Evolutionary conservation across 2,888 invertebrate genomes (phyloP).

Genomic region (Sphaerolaimus hirsutus): DNA sequence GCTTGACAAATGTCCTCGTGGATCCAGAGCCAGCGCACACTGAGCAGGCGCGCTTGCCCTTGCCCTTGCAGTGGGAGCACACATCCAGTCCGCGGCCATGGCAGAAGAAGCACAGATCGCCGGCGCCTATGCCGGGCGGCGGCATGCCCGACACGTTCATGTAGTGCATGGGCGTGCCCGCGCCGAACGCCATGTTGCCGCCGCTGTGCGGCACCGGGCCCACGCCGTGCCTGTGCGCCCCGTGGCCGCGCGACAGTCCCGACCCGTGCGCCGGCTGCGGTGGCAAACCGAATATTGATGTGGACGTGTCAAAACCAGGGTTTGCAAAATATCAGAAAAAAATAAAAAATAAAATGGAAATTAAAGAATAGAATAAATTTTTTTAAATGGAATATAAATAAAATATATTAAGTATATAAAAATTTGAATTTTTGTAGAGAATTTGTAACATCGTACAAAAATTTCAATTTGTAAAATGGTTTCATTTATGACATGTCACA

Average conservation of each 20-base stretch:
- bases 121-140: conserved; percentile 21
- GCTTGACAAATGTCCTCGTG: conserved; percentile 15
- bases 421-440: too few relatives aligned
- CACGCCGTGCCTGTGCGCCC: neutral
- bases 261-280: neutral
- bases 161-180: conserved; percentile 23
- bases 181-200: conserved; percentile 14
- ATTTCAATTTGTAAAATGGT: too few relatives aligned
- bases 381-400: too few relatives aligned
- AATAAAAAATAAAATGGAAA: too few relatives aligned
- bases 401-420: too few relatives aligned
- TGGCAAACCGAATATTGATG: too few relatives aligned
- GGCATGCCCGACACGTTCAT: conserved; percentile 23
- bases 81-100: conserved; percentile 9
- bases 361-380: too few relatives aligned
- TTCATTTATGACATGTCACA: too few relatives aligned
- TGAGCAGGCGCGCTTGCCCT: conserved; percentile 20
- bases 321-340: too few relatives aligned
- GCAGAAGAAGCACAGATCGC: conserved; percentile 23
- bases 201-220: neutral
- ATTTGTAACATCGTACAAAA: too few relatives aligned
- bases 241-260: neutral
- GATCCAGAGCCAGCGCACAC: conserved; percentile 20
- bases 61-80: conserved; percentile 21
- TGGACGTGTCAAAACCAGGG: too few relatives aligned